Evolutionary conservation across 1,140 invertebrate species (phyloP).

Genomic region (Ridgeia piscesae): DNA sequence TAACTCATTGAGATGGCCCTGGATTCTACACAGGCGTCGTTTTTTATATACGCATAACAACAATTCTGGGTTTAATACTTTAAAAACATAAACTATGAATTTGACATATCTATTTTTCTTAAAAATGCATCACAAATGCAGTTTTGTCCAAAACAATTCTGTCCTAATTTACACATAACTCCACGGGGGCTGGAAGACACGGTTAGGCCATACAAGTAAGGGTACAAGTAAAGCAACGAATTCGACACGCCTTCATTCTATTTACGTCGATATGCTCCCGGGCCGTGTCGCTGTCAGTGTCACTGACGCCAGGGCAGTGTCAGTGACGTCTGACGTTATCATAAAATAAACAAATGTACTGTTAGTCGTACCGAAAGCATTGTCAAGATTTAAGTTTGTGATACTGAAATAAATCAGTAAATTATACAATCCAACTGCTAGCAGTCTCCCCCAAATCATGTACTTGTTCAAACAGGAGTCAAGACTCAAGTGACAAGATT

Average conservation of each 20-base stretch:
- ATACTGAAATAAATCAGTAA: neutral
- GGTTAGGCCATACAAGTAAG: too few relatives aligned
- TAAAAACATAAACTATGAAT: neutral
- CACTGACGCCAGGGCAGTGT: too few relatives aligned
- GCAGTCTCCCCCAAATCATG: neutral
- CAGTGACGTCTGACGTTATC: neutral
- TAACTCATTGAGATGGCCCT: too few relatives aligned
- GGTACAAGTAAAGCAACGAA: too few relatives aligned
- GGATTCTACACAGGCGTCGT: neutral
- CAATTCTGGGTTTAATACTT: neutral
- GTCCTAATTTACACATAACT: neutral
- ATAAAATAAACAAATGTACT: neutral
- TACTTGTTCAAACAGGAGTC: neutral
- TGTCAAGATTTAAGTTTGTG: neutral
- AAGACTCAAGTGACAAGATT: slow-evolving; percentile 11
- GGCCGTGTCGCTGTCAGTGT: too few relatives aligned
- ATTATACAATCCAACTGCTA: neutral
- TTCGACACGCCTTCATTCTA: too few relatives aligned
- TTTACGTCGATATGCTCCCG: too few relatives aligned
- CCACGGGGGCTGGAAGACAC: neutral
- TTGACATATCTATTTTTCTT: neutral
- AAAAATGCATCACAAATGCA: neutral
- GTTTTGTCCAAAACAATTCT: neutral
- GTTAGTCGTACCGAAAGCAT: neutral
- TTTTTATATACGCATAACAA: neutral